Base-by-base conservation (phyloP, 2,888 invertebrate species). In the Gastracanthus pulcherrimus region DNA sequence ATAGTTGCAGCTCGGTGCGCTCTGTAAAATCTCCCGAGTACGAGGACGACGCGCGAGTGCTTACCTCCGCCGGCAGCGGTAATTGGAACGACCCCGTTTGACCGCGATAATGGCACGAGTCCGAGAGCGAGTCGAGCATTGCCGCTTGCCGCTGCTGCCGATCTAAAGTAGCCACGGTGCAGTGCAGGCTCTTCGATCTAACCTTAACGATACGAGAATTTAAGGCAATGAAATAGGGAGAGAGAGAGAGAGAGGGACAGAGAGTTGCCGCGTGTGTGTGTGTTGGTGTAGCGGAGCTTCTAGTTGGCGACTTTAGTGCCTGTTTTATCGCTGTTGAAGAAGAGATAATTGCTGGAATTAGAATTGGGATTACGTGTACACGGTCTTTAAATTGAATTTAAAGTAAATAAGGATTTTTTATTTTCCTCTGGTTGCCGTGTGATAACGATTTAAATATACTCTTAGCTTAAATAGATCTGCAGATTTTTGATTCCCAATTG, bases 41-140 rank as follows among this genome's bases (percentile, higher is more conserved):
- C 86, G 84, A 85, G 83, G 85, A 82, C n/a, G 6, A 41, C 23
- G 41, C 55, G 78, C 36, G 48, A 66, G 79, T 74, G 70, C 41
- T 34, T 23, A 48, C 6, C 41, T 13, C 2, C 41, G 16, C 13
- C 76, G 36, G 26, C 80, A 81, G 81, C 83, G 86, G 87, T 89
- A 90, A 90, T 89, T 89, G 87, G 86, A 86, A 85, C 88, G 89
- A 90, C 89, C 88, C 87, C 87, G 82, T 89, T 89, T 88, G 88
- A 90, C 89, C 89, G 87, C 87, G 87, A 88, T 89, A 89, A 90
- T 89, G 85, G 86, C 84, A 87, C 84, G 84, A 85, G 36, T 86
- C 84, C 84, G 81, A 80, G 72, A 74, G 51, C 41, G n/a, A 76
- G 45, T 48, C 41, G 78, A 69, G 70, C 48, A 64, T 19, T 36